Base-by-base conservation (phyloP, 2,113 vertebrate species). In the Trematocara zebra region DNA sequence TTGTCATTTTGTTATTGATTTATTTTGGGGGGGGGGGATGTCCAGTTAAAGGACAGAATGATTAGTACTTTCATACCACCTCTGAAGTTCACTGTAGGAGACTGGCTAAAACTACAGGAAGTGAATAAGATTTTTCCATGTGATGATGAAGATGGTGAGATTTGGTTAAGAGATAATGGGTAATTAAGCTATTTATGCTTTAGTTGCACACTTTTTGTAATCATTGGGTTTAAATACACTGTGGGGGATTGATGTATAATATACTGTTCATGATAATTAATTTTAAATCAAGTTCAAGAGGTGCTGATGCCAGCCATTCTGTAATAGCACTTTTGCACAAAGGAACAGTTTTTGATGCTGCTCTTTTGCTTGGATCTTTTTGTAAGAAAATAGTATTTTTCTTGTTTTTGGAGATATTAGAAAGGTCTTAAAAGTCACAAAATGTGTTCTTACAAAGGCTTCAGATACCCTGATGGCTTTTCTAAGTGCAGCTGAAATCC, bases 401-500 rank as follows among this genome's bases (percentile, higher is more conserved):
- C 37, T 69, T 54, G 82, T 74, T 78, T 86, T 87, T 81, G 28
- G 20, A 67, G 42, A 26, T 33, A 54, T 88, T 85, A 78, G 85
- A 84, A 87, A 74, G 7, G 78, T 88, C 85, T 76, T 56, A 6
- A 23, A 88, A 80, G 82, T 56, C 37, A 23, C 82, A 40, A 44
- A 52, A 74, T 79, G 5, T 74, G 28, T 51, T 76, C 84, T 88
- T 64, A 23, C 72, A 49, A 26, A 69, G 57, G 23, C 64, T 17
- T 14, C 67, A 69, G 83, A 90, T 61, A 52, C 81, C 69, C 44
- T 1, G 74, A 80, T 52, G 84, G 33, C 83, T 91, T 85, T 85
- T 91, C 56, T 23, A 90, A 89, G 88, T 47, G 37, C 80, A 49
- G 79, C 86, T 80, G 53, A 90, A 88, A 90, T 82, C 84, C 37